phyloP scores from a whole-genome alignment of 1,140 invertebrate species.

The Hyphantria cunea region DNA sequence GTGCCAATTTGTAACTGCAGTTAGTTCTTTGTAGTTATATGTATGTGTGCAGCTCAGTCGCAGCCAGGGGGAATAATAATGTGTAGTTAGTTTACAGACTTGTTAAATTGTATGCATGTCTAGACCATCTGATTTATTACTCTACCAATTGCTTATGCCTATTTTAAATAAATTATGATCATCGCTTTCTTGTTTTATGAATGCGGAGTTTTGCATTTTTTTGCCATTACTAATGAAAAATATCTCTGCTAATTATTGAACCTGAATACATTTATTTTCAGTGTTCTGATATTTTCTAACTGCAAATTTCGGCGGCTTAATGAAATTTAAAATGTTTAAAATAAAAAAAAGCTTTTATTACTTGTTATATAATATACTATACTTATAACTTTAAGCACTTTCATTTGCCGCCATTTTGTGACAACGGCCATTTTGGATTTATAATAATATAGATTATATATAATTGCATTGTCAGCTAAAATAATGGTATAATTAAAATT shows the following conservation, averaged over 20 bases:
- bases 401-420: no score
- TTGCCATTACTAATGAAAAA: background rate
- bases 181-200: conserved; percentile 16
- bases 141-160: conserved; percentile 34
- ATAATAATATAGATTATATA: no score
- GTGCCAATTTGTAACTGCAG: background rate
- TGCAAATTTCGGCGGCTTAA: no score
- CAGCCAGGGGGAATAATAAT: conserved; percentile 42
- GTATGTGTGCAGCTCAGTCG: conserved; percentile 4
- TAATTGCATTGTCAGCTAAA: no score
- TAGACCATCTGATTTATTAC: conserved; percentile 39
- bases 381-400: no score
- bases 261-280: no score
- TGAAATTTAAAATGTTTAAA: no score
- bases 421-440: no score
- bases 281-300: no score
- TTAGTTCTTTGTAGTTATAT: conserved; percentile 1
- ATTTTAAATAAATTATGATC: conserved; percentile 30
- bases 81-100: conserved; percentile 42
- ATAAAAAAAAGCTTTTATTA: no score
- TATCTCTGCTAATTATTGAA: background rate
- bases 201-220: background rate
- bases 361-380: no score
- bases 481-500: no score
- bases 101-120: conserved; percentile 44